phyloP scores from a whole-genome alignment of 2,888 invertebrate species.

The Protonemura montana region DNA sequence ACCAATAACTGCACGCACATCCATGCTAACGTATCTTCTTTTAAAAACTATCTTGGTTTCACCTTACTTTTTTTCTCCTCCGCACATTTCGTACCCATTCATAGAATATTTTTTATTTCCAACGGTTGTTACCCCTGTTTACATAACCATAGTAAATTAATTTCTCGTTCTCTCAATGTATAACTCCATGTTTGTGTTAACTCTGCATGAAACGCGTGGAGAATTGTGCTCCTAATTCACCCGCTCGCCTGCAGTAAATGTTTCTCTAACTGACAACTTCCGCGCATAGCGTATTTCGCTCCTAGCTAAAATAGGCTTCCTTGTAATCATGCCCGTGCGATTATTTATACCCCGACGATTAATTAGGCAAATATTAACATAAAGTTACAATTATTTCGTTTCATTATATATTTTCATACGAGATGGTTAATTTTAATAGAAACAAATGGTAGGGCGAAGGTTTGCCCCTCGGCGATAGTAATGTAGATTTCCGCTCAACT shows the following conservation, averaged over 20 bases:
- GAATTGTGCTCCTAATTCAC: slow-evolving; percentile 31
- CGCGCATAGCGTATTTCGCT: slow-evolving; percentile 8
- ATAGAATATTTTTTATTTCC: too few relatives aligned
- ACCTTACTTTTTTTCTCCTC: too few relatives aligned
- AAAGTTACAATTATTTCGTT: slow-evolving; percentile 37
- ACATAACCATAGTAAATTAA: slow-evolving; percentile 26
- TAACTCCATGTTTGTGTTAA: slow-evolving; percentile 26
- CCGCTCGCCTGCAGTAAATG: not conserved
- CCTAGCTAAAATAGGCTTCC: slow-evolving; percentile 2
- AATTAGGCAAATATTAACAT: slow-evolving; percentile 34
- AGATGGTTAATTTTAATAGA: slow-evolving; percentile 19
- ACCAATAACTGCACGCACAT: too few relatives aligned
- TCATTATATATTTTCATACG: slow-evolving; percentile 25
- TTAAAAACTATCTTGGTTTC: too few relatives aligned
- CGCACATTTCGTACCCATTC: too few relatives aligned
- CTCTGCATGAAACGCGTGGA: slow-evolving; percentile 36
- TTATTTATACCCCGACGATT: slow-evolving; percentile 23
- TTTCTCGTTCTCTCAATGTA: slow-evolving; percentile 36
- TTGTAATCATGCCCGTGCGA: slow-evolving; percentile 30
- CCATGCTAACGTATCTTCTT: too few relatives aligned
- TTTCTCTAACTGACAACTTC: slow-evolving; percentile 41
- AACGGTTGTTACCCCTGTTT: slow-evolving; percentile 1
- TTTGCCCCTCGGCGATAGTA: not conserved
- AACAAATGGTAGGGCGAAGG: not conserved
- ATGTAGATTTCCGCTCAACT: not conserved